Conservation (phyloP, 37 sponge, comb jelly and placozoan genomes). For the Crambe crambe region DNA sequence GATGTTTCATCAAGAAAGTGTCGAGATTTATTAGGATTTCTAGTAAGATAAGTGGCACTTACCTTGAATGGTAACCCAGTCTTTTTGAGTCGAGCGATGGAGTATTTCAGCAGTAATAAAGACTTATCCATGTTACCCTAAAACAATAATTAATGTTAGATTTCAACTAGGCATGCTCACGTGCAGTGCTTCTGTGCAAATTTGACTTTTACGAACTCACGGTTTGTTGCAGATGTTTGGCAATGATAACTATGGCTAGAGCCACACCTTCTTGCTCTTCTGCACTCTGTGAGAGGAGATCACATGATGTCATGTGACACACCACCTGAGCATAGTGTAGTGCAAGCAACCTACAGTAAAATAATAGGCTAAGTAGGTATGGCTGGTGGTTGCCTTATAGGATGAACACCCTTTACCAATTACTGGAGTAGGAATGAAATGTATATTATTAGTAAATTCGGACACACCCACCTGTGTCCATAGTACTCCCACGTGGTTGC, state of each 20-base stretch:
- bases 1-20: not conserved
- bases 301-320: conserved; percentile 52
- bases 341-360: conserved; percentile 21
- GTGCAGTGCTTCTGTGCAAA: not conserved
- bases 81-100: not conserved
- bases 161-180: too few relatives aligned
- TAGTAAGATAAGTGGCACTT: too few relatives aligned
- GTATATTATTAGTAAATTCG: not conserved
- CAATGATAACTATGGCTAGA: not conserved
- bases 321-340: conserved; percentile 31
- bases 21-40: too few relatives aligned
- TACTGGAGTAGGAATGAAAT: not conserved
- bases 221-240: conserved; percentile 13
- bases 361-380: too few relatives aligned
- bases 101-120: not conserved
- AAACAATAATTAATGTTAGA: not conserved
- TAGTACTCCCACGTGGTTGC: conserved; percentile 20
- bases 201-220: conserved; percentile 9
- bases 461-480: conserved; percentile 24
- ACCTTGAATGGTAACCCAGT: conserved; percentile 14
- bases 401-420: not conserved
- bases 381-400: too few relatives aligned
- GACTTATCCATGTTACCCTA: not conserved
- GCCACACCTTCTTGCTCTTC: conserved; percentile 7
- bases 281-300: too few relatives aligned